A percentile compares a stretch with the other conserved stretches of the same genome.
phyloP scores from a whole-genome alignment of 1,140 invertebrate species.

The Heliconius nattereri region DNA sequence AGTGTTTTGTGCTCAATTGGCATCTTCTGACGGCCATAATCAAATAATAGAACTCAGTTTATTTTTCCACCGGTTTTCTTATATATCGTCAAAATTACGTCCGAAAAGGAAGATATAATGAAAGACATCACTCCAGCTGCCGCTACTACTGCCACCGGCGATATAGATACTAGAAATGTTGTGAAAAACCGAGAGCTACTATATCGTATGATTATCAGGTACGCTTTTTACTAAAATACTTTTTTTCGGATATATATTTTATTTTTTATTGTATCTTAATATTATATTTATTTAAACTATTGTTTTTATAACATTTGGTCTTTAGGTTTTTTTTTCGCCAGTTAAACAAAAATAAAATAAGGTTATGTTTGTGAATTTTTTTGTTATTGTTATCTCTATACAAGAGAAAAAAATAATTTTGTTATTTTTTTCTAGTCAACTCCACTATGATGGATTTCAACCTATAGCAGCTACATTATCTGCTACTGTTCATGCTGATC shows the following conservation, averaged over 20 bases:
- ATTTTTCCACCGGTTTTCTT: constrained; percentile 43
- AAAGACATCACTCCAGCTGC: constrained; percentile 62
- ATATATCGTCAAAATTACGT: constrained; percentile 27
- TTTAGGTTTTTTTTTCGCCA: background rate
- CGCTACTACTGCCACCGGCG: constrained; percentile 79
- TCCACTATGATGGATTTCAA: constrained; percentile 97
- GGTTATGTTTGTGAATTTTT: constrained; percentile 1
- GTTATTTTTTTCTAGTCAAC: constrained; percentile 84
- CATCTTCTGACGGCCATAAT: too few relatives aligned
- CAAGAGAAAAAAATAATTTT: background rate
- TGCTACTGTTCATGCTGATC: constrained; percentile 91
- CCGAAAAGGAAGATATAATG: constrained; percentile 50
- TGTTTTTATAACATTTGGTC: background rate
- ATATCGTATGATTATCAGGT: constrained; percentile 95
- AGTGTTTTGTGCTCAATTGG: too few relatives aligned
- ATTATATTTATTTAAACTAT: background rate
- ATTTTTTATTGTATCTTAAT: background rate
- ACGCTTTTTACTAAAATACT: constrained; percentile 39
- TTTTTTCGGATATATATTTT: background rate
- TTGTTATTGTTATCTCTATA: too few relatives aligned
- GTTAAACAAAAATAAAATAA: background rate
- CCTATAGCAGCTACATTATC: constrained; percentile 92
- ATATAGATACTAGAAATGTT: constrained; percentile 86
- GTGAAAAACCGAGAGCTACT: constrained; percentile 91
- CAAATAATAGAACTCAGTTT: too few relatives aligned